Conservation (phyloP, 2,113 vertebrate species). For the Catharus bicknelli region DNA sequence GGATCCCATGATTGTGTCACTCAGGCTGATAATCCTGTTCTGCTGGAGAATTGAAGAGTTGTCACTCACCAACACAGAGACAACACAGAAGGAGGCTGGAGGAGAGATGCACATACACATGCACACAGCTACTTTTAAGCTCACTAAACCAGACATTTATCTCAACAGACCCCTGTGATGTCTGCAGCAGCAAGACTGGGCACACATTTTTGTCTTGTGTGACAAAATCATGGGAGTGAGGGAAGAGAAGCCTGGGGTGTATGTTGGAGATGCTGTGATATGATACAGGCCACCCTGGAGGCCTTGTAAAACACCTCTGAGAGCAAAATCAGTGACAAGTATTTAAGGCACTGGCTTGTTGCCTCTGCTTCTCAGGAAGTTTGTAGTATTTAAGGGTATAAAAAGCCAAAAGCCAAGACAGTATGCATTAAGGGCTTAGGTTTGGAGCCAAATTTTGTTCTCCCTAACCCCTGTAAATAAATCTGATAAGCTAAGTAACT, state of each 20-base stretch:
- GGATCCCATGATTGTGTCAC: neutral
- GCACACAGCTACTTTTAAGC: neutral
- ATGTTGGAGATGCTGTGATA: neutral
- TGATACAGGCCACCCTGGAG: neutral
- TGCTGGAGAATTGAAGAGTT: neutral
- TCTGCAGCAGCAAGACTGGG: neutral
- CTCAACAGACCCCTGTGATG: neutral
- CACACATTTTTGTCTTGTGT: rapidly evolving
- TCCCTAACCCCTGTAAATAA: neutral
- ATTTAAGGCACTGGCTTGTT: neutral
- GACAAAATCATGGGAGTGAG: neutral
- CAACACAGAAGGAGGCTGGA: neutral
- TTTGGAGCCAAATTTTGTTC: neutral
- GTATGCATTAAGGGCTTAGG: neutral
- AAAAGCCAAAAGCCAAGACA: neutral
- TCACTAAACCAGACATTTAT: neutral
- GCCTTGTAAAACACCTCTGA: neutral
- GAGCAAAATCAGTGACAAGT: neutral
- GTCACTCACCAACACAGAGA: neutral
- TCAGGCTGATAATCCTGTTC: neutral
- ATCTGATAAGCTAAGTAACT: neutral
- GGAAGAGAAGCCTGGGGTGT: neutral
- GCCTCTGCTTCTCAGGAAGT: neutral
- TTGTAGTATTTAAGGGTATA: neutral
- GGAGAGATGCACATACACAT: rapidly evolving